Evolutionary conservation across 1,140 invertebrate species (phyloP).

Genomic region (Holcopasites calliopsidis): DNA sequence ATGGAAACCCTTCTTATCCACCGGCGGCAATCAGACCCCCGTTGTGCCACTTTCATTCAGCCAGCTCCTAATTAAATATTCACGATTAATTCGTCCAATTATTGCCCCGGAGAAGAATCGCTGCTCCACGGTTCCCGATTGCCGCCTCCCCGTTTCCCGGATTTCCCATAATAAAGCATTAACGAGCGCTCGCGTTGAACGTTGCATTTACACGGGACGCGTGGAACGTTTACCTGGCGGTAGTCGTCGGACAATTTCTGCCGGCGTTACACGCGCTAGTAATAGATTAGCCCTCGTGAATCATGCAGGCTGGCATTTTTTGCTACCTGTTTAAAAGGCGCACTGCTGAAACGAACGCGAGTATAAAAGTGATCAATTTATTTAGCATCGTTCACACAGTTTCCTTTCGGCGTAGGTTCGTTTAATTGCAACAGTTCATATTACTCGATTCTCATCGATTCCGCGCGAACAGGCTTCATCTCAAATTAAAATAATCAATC

Average conservation of each 20-base stretch:
- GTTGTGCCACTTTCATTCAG: conserved; percentile 36
- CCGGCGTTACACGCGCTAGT: not conserved
- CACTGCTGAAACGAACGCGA: not conserved
- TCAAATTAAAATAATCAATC: too few relatives aligned
- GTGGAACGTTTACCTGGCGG: not conserved
- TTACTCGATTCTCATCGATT: too few relatives aligned
- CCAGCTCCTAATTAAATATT: conserved; percentile 55
- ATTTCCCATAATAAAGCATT: conserved; percentile 16
- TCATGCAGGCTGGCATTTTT: not conserved
- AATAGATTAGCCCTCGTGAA: not conserved
- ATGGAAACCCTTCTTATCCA: conserved; percentile 40
- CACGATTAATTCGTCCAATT: conserved; percentile 47
- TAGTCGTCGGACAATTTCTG: not conserved
- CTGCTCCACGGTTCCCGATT: not conserved
- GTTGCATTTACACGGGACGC: not conserved
- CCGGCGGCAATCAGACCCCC: conserved; percentile 18
- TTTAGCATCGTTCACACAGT: not conserved
- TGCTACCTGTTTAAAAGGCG: not conserved
- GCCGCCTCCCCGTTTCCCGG: not conserved
- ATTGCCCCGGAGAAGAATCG: conserved; percentile 5
- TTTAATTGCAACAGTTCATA: too few relatives aligned
- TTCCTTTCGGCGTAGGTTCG: not conserved
- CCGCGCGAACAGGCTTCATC: too few relatives aligned
- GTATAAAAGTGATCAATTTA: not conserved
- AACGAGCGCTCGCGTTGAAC: conserved; percentile 3